These are phyloP conservation scores for Pagrus major DNA, from an alignment of 2,113 vertebrate species.

Conservation along the genomic window DNA sequence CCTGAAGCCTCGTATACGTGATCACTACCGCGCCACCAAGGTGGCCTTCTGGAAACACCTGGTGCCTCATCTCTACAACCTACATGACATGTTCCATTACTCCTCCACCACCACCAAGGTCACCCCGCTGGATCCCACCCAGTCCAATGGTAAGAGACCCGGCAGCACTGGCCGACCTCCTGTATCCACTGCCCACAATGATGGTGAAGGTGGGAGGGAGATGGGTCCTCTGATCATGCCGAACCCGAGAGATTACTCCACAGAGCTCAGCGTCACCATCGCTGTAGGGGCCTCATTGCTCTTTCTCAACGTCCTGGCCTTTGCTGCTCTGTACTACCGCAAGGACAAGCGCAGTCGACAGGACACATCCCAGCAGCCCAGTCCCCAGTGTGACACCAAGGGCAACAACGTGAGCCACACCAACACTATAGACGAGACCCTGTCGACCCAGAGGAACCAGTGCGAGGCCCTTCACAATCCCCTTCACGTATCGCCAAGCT, in stretches of 20 bases:
- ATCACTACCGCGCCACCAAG: constrained; percentile 98
- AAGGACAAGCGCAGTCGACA: constrained; percentile 95
- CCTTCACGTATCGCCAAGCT: constrained; percentile 88
- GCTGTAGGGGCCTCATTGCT: constrained; percentile 97
- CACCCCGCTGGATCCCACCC: constrained; percentile 93
- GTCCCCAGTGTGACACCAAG: constrained; percentile 88
- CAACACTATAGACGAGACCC: constrained; percentile 88
- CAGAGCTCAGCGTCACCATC: constrained; percentile 98
- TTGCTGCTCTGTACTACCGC: constrained; percentile 97
- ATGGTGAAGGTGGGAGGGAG: constrained; percentile 86
- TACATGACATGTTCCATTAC: constrained; percentile 98
- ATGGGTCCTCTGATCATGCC: constrained; percentile 92
- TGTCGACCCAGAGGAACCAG: constrained; percentile 89
- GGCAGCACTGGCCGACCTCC: constrained; percentile 90
- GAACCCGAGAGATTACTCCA: constrained; percentile 98
- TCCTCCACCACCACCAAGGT: constrained; percentile 97
- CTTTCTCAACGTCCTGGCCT: constrained; percentile 98
- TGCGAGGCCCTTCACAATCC: constrained; percentile 91
- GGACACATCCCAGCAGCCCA: constrained; percentile 90
- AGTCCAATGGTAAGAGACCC: constrained; percentile 90
- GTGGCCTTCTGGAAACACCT: constrained; percentile 99
- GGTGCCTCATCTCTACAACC: constrained; percentile 98
- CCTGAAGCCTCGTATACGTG: constrained; percentile 95
- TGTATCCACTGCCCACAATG: constrained; percentile 89
- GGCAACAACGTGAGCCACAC: constrained; percentile 88